Base-by-base conservation (phyloP, 2,888 invertebrate species). In the Orchesellides sinensis region DNA sequence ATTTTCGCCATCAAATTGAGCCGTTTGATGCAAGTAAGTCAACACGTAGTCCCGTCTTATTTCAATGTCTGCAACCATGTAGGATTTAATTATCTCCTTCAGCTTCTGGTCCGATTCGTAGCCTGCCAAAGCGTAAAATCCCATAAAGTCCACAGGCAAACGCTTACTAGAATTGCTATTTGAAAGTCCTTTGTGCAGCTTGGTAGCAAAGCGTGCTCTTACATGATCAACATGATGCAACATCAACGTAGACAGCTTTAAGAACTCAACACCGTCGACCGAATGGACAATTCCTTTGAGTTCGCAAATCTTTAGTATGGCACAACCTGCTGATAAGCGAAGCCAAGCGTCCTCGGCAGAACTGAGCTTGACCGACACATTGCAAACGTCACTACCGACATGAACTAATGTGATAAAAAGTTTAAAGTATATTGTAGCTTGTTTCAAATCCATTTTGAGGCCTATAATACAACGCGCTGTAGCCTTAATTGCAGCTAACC, bases 391-490 rank as follows among this genome's bases (percentile, higher is more conserved):
- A 12, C 97, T 98, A 89, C 97, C 96, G 90, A 97, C 96, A 84
- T 95, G 93, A 54, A 99, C 95, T 89, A 98, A 97, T 0, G 98
- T 97, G 89, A 96, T 96, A 40, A 98, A 91, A 95, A 99, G 96
- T 81, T 98, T 93, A 91, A 98, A 96, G 1, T 98, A 98, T 90
- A 97, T 97, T 91, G 96, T 96, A 0, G 96, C 96, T 0, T 96
- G 96, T n/a, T 95, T 92, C 83, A 94, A 94, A 89, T 97, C 96
- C 83, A 94, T 94, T 91, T 96, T 96, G 70, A 98, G 91, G 0
- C 98, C 98, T 29, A 98, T 91, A 52, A 98, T 91, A 98, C 98
- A 98, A 61, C 98, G 93, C 0, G 97, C 98, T 95, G 98, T 96
- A 85, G 98, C 95, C 91, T 99, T 99, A 88, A 98, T 93, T 0